Evolutionary conservation across 2,888 invertebrate species (phyloP), one percentile per base, ranked within the genome.

Genomic region (Caenorhabditis auriculariae): DNA sequence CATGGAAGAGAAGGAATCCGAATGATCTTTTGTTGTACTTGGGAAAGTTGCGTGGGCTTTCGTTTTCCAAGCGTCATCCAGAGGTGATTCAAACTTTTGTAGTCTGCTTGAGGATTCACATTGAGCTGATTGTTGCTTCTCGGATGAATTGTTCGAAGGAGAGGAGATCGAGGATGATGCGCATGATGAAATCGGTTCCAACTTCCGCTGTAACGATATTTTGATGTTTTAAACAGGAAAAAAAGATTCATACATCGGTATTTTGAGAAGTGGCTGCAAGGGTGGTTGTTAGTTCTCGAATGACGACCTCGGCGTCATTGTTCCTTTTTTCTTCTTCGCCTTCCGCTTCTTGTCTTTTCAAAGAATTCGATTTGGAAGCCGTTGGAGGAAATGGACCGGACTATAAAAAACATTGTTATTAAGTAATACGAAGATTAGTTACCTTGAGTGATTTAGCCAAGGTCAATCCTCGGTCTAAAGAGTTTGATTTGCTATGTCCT

Each of bases 401-500:
- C 69, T 70, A 51, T 4, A 51, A 29, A 45, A 19, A 37, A 19
- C n/a, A 44, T 15, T n/a, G 12, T 17, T 44, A 32, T 24, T 4
- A n/a, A 23, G n/a, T n/a, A 41, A 15, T n/a, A 46, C 3, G 49
- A 24, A 15, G 9, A 39, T 28, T 9, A 52, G 35, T 39, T 26
- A 63, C 68, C 46, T 78, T 79, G 42, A 78, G 60, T 9, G 60
- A 43, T 54, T 78, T 78, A 9, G 75, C 76, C 19, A 76, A 56
- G 3, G 73, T 70, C n/a, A 79, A 43, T 19, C 77, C 78, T 32
- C 78, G 52, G 57, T 79, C 79, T 19, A 79, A 52, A 4, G 77
- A 78, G 35, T 74, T 80, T 19, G 76, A 73, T 50, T 79, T 79
- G 28, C 62, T 65, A 45, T 79, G 79, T 21, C 76, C 77, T 17